Conservation (phyloP, 2,888 invertebrate genomes). For the Cephus pygmeus region DNA sequence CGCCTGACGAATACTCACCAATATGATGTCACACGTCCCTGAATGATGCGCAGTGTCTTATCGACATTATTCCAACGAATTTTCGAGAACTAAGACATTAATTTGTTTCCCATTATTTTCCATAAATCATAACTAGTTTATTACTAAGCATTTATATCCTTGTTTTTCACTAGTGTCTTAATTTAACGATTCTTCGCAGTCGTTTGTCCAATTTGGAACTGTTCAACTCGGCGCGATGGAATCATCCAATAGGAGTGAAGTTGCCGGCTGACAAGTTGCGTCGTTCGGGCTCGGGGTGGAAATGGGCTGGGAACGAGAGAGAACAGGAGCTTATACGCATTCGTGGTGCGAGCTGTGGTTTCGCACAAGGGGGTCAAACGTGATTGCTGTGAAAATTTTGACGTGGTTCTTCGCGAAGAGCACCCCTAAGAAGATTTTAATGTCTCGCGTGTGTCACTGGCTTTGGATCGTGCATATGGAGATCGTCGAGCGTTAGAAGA, state of each 20-base stretch:
- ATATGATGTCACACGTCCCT: constrained; percentile 21
- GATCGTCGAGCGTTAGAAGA: constrained; percentile 51
- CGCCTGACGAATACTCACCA: background rate
- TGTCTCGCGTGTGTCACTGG: constrained; percentile 26
- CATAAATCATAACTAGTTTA: background rate
- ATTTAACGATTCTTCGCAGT: background rate
- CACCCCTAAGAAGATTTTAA: constrained; percentile 23
- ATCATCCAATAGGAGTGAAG: constrained; percentile 36
- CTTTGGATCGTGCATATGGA: constrained; percentile 43
- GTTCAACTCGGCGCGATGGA: constrained; percentile 19
- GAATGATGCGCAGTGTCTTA: constrained; percentile 35
- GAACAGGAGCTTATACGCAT: constrained; percentile 34
- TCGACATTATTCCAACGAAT: constrained; percentile 12
- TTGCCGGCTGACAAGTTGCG: constrained; percentile 38
- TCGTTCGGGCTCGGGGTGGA: constrained; percentile 28
- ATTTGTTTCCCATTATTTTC: constrained; percentile 16
- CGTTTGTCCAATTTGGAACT: background rate
- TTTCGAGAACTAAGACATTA: constrained; percentile 1
- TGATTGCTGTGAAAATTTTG: constrained; percentile 13
- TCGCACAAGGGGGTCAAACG: constrained; percentile 34
- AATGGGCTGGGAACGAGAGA: constrained; percentile 37
- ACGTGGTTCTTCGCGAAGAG: constrained; percentile 16
- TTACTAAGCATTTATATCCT: background rate
- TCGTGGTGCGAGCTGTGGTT: constrained; percentile 35
- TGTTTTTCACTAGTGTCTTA: background rate